Evolutionary conservation across 2,888 invertebrate species (phyloP).

Genomic region (Drosophila paramelanica): DNA sequence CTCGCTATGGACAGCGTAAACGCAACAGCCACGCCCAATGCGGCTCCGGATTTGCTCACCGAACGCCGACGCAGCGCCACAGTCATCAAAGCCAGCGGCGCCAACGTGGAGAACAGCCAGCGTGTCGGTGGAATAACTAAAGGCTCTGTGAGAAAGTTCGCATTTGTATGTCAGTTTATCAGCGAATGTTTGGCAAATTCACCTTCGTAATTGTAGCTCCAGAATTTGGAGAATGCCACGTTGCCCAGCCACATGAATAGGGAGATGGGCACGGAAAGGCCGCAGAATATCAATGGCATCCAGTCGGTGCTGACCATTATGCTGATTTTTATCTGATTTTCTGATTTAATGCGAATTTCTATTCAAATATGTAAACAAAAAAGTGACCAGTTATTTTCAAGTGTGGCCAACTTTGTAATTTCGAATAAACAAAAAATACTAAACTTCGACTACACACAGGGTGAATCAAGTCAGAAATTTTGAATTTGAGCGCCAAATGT

Average conservation of each 20-base stretch:
- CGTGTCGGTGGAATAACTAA: slow-evolving; percentile 82
- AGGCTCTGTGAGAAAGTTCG: slow-evolving; percentile 63
- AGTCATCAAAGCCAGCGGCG: slow-evolving; percentile 88
- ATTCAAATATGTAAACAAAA: slow-evolving; percentile 54
- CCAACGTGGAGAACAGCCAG: slow-evolving; percentile 84
- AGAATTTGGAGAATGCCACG: slow-evolving; percentile 88
- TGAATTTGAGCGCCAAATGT: slow-evolving; percentile 22
- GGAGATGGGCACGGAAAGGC: slow-evolving; percentile 90
- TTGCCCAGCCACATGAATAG: slow-evolving; percentile 91
- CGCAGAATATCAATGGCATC: slow-evolving; percentile 88
- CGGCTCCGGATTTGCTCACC: slow-evolving; percentile 89
- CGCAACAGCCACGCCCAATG: slow-evolving; percentile 90
- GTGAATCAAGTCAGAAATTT: slow-evolving; percentile 17
- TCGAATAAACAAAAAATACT: slow-evolving; percentile 13
- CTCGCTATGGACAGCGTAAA: slow-evolving; percentile 91
- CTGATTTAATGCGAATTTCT: slow-evolving; percentile 13
- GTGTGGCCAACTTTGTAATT: slow-evolving; percentile 21
- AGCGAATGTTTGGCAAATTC: slow-evolving; percentile 32
- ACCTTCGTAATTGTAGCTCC: slow-evolving; percentile 87
- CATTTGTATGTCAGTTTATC: slow-evolving; percentile 12
- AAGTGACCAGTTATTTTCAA: slow-evolving; percentile 1
- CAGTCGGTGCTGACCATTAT: slow-evolving; percentile 56
- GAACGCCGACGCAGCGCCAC: slow-evolving; percentile 90
- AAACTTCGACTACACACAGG: slow-evolving; percentile 24
- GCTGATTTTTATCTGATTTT: not conserved